A percentile compares a stretch with the other conserved stretches of the same genome.
phyloP scores from a whole-genome alignment of 2,888 invertebrate species.

The Hyppa rectilinea region DNA sequence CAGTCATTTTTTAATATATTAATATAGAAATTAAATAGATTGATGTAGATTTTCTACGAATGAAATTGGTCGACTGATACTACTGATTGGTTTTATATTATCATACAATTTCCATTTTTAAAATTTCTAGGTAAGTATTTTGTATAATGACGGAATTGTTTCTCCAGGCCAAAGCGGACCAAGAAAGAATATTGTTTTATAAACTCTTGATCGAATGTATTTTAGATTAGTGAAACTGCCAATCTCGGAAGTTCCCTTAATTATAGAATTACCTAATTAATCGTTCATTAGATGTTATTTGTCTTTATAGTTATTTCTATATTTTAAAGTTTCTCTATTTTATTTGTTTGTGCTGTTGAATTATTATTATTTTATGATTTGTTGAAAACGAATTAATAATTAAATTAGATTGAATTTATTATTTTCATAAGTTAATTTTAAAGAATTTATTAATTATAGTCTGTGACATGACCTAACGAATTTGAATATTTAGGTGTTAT shows the following conservation, averaged over 20 bases:
- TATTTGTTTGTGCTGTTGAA: constrained; percentile 38
- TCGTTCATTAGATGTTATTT: constrained; percentile 26
- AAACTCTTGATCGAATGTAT: constrained; percentile 44
- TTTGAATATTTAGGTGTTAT: constrained; percentile 28
- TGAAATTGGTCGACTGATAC: constrained; percentile 44
- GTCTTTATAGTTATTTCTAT: constrained; percentile 25
- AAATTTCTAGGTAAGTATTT: constrained; percentile 56
- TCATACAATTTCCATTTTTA: constrained; percentile 38
- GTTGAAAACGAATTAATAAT: constrained; percentile 58
- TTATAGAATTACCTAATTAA: neutral
- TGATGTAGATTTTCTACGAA: constrained; percentile 44
- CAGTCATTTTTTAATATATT: constrained; percentile 37
- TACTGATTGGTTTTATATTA: constrained; percentile 43
- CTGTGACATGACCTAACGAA: constrained; percentile 33
- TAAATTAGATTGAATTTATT: constrained; percentile 47
- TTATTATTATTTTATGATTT: constrained; percentile 57
- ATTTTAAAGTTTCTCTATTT: constrained; percentile 48
- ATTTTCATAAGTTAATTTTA: constrained; percentile 46
- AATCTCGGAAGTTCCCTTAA: constrained; percentile 13
- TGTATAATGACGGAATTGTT: constrained; percentile 41
- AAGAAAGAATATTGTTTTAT: constrained; percentile 33
- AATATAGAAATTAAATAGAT: constrained; percentile 31
- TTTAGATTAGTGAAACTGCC: constrained; percentile 13
- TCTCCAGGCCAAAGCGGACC: constrained; percentile 61
- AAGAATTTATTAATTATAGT: constrained; percentile 42